These are phyloP conservation scores for Macrobrachium rosenbergii DNA, from an alignment of 1,140 invertebrate species.

Conservation along the genomic window DNA sequence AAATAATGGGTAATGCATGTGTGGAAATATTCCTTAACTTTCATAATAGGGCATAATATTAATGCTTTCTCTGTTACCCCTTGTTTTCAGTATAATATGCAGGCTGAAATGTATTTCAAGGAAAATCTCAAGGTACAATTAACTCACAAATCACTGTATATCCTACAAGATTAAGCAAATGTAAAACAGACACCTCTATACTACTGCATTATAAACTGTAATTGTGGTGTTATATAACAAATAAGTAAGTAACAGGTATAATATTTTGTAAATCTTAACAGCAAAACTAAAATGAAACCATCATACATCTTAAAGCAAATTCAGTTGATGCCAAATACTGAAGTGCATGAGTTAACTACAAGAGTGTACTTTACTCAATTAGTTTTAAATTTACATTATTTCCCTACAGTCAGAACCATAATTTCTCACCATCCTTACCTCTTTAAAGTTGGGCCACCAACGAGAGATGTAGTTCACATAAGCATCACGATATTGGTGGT, in stretches of 20 bases:
- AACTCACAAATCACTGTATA: no score
- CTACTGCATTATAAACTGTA: no score
- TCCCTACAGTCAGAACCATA: background rate
- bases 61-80: no score
- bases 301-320: background rate
- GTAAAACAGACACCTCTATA: no score
- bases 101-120: background rate
- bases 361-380: background rate
- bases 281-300: background rate
- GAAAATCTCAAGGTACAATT: background rate
- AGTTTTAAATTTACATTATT: background rate
- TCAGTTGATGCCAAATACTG: no score
- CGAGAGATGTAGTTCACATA: slow-evolving; percentile 63
- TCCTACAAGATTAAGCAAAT: no score
- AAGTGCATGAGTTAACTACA: background rate
- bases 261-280: background rate
- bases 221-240: no score
- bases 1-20: no score
- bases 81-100: background rate
- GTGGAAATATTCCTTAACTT: no score
- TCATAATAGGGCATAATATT: no score
- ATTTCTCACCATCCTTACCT: slow-evolving; percentile 37
- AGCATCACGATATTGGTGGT: slow-evolving; percentile 64
- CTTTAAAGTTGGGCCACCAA: slow-evolving; percentile 63
- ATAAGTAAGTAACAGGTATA: background rate